These are phyloP conservation scores for Leucophenga montana DNA, from an alignment of 2,888 invertebrate species.

Conservation along the genomic window DNA sequence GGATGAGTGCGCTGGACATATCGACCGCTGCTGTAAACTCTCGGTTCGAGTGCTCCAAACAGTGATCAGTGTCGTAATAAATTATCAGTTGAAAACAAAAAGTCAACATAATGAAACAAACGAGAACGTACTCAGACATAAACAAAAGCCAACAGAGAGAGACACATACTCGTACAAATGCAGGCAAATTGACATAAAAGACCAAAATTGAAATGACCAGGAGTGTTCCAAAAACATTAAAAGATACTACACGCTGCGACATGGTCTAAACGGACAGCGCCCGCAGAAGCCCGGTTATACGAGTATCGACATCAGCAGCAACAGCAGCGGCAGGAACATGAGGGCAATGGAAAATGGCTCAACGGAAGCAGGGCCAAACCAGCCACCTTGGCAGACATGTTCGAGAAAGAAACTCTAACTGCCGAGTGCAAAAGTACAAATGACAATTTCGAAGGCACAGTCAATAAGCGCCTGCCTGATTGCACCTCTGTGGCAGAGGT, in stretches of 20 bases:
- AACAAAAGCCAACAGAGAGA: conserved; percentile 38
- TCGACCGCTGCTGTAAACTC: conserved; percentile 36
- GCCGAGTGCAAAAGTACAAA: conserved; percentile 38
- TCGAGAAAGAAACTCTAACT: neutral
- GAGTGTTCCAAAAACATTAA: conserved; percentile 59
- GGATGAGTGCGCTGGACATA: conserved; percentile 49
- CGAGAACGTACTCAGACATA: conserved; percentile 49
- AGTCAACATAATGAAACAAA: conserved; percentile 36
- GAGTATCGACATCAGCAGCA: neutral
- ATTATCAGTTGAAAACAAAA: conserved; percentile 55
- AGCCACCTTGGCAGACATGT: conserved; percentile 32
- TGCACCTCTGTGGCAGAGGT: neutral
- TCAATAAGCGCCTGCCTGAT: conserved; percentile 55
- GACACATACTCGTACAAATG: conserved; percentile 32
- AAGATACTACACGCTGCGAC: conserved; percentile 65
- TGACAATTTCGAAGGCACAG: conserved; percentile 68
- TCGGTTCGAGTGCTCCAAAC: conserved; percentile 14
- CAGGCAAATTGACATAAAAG: conserved; percentile 35
- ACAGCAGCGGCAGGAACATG: neutral
- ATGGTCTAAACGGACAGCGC: conserved; percentile 31
- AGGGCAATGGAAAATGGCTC: conserved; percentile 44
- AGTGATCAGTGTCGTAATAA: conserved; percentile 59
- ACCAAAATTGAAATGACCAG: conserved; percentile 53
- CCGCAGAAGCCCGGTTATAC: neutral
- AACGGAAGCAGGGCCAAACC: conserved; percentile 48